Conservation (phyloP, 2,888 invertebrate genomes). For the Exocentrus adspersus region DNA sequence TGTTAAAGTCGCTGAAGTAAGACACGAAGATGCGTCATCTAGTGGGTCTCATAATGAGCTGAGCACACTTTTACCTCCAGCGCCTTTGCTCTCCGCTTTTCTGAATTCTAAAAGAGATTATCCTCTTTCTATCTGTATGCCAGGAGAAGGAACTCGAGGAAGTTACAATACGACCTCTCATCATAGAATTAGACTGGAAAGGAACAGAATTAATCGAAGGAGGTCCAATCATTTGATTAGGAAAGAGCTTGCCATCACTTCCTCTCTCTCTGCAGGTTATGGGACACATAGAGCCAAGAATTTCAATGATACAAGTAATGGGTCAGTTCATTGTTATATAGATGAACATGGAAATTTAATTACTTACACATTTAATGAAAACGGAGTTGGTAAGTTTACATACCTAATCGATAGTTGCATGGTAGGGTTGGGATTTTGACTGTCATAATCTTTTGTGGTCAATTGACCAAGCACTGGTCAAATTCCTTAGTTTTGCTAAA, state of each 20-base stretch:
- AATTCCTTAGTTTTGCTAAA: no score
- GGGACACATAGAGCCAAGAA: constrained; percentile 79
- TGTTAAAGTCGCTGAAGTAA: constrained; percentile 51
- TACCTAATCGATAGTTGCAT: neutral
- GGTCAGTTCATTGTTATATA: constrained; percentile 86
- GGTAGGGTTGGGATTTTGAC: no score
- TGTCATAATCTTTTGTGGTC: no score
- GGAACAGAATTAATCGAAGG: constrained; percentile 42
- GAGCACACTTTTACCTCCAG: constrained; percentile 71
- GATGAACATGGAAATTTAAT: constrained; percentile 90
- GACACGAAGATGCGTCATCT: constrained; percentile 62
- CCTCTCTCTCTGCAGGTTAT: constrained; percentile 61
- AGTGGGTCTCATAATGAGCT: constrained; percentile 73
- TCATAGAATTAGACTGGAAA: constrained; percentile 43
- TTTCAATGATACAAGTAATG: constrained; percentile 84
- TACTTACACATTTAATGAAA: constrained; percentile 87
- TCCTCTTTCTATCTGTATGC: constrained; percentile 63
- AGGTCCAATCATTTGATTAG: constrained; percentile 40
- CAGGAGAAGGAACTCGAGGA: constrained; percentile 51
- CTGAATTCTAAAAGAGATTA: constrained; percentile 71
- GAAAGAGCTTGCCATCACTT: constrained; percentile 61
- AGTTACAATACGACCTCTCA: constrained; percentile 41
- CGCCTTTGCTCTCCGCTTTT: constrained; percentile 70
- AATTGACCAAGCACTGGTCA: no score
- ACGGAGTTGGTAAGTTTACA: constrained; percentile 67